Conservation (phyloP, 2,797 vertebrate species). For the Anguilla marmorata region DNA sequence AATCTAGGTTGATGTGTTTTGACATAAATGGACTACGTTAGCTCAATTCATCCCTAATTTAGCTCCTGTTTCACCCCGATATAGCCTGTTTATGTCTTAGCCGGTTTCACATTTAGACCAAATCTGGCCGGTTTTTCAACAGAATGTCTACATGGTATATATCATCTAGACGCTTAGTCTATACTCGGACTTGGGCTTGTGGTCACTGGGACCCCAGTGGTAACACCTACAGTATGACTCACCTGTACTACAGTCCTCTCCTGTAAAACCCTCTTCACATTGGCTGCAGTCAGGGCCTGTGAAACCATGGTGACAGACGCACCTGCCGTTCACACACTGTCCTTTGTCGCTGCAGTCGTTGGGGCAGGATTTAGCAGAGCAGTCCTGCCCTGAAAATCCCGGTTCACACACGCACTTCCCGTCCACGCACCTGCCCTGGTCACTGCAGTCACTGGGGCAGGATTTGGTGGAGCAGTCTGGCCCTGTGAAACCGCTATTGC, state of each 20-base stretch:
- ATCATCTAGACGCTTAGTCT: too few species aligned
- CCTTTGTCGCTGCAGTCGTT: constrained; percentile 54
- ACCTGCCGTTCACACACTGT: constrained; percentile 47
- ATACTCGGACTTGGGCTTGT: too few species aligned
- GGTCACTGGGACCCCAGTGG: background rate
- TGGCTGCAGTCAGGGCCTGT: constrained; percentile 62
- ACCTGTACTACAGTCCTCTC: constrained; percentile 65
- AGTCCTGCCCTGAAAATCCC: constrained; percentile 46
- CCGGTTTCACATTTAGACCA: too few species aligned
- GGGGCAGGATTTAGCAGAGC: constrained; percentile 48
- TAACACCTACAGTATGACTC: constrained; percentile 44
- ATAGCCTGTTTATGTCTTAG: too few species aligned
- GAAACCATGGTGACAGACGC: constrained; percentile 55
- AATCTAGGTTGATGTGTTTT: too few species aligned
- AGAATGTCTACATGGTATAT: too few species aligned
- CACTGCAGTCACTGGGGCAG: constrained; percentile 58
- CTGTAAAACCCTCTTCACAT: constrained; percentile 60
- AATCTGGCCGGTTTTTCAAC: too few species aligned
- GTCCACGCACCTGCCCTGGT: constrained; percentile 42
- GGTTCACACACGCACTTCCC: constrained; percentile 53
- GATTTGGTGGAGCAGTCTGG: constrained; percentile 40
- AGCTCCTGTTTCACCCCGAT: too few species aligned
- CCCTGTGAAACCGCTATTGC: constrained; percentile 44
- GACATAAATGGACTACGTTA: too few species aligned
- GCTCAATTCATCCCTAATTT: too few species aligned